Evolutionary conservation across 1,140 invertebrate species (phyloP), one percentile per base, ranked within the genome.

Genomic region (Drosophila nigromelanica): DNA sequence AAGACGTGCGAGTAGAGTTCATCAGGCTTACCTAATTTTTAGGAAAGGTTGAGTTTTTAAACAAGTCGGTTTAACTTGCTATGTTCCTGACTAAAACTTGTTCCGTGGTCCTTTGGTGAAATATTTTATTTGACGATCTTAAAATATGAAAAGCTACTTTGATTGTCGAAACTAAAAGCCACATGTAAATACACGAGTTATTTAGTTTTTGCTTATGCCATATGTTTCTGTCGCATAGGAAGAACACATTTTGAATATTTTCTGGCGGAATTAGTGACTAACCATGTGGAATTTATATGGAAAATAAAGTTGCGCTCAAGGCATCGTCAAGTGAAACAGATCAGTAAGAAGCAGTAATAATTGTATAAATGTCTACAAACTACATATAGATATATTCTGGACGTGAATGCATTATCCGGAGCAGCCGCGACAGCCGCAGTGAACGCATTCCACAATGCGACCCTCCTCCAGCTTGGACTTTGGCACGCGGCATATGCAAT

Each of bases 401-500:
- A 21, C 15, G 15, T n/a, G 12, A 5, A 43, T 12, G 21, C 18
- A 14, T 76, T 83, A 94, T 80, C 98, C 98, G 6, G 98, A 99
- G 92, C 98, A 99, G 1, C 98, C 98, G 92, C 98, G 93, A 91
- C 98, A 99, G 8, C 98, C 98, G 93, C 98, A 99, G 92, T 99
- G 98, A 37, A 99, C 96, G 93, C 98, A 99, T 91, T 99, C 98
- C 0, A 99, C 98, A 89, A 99, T 98, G 89, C 97, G 95, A 5
- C 98, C 98, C 94, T 99, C 98, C 93, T 99, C 98, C 8, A 99
- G 92, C 93, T 99, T 99, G 35, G 96, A 96, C 92, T 99, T 99
- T 1, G 99, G 99, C 4, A 99, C 99, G 71, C 99, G 93, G 91
- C 99, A 99, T 71, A 99, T 99, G 90, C 99, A 99, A 92, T 99